Base-by-base conservation (phyloP, 1,140 invertebrate species). In the Euborellia annulipes region DNA sequence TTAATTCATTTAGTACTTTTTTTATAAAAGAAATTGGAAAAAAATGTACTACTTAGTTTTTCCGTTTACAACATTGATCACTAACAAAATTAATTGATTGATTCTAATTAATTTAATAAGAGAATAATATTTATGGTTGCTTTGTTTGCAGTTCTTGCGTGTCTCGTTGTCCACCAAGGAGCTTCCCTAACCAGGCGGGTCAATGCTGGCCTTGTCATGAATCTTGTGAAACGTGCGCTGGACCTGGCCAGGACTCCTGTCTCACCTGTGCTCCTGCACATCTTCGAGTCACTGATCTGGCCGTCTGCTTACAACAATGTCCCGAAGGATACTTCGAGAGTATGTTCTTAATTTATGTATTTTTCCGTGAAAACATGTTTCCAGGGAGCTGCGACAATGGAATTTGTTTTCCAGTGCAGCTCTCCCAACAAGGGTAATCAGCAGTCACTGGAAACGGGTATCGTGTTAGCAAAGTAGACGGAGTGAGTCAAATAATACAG, bases 291-390 rank as follows among this genome's bases (percentile, higher is more conserved):
- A 77, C 77, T 3, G 83, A 86, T 66, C 64, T 86, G 32, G 81
- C 81, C 30, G 77, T 86, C 2, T 86, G 83, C 51, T 61, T 87
- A 34, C 82, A 86, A 55, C 76, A 83, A 53, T 89, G 85, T 57
- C 84, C 83, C 0, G 84, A 87, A 55, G 82, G 83, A 32, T 89
- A 88, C 55, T 88, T 75, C 61, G 82, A 85, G 65, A 79, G 78
- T 83, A 66, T 67, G 68, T 36, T 17, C n/a, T n/a, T 36, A 8
- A 17, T 1, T 36, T 36, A 8, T 8, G n/a, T 4, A 36, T 14
- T 17, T 6, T 2, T 14, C n/a, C 3, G 3, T 1, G 17, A 36
- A 36, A 9, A 4, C 17, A 3, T n/a, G n/a, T n/a, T n/a, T n/a
- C n/a, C n/a, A n/a, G n/a, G n/a, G n/a, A n/a, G n/a, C n/a, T n/a